phyloP scores from a whole-genome alignment of 2,888 invertebrate genomes.

The Philhelius pedissequus region DNA sequence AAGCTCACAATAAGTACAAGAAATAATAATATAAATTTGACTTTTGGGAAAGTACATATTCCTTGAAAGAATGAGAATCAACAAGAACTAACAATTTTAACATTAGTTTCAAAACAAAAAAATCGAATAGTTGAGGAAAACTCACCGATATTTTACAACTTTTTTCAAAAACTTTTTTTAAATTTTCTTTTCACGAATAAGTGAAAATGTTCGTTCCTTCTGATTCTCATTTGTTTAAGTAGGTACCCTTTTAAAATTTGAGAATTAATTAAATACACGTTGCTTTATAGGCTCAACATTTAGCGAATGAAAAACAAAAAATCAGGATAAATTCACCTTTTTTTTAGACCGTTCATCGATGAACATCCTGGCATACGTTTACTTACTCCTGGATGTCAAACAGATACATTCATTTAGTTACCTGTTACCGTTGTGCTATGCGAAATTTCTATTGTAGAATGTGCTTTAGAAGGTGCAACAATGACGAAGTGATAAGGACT shows the following conservation, averaged over 20 bases:
- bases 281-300: no score
- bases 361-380: constrained; percentile 35
- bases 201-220: neutral
- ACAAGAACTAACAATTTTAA: neutral
- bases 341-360: constrained; percentile 16
- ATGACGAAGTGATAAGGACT: constrained; percentile 53
- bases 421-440: constrained; percentile 29
- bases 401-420: constrained; percentile 51
- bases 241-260: neutral
- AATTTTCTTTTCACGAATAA: no score
- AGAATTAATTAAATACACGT: no score
- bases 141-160: no score
- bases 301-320: no score
- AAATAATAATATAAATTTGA: no score
- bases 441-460: constrained; percentile 34
- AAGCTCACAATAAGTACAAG: neutral
- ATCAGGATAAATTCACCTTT: neutral
- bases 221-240: neutral
- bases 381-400: constrained; percentile 34
- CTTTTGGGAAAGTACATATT: no score
- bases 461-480: constrained; percentile 31
- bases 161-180: no score
- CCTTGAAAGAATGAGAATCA: neutral
- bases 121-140: no score
- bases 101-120: neutral